Conservation (phyloP, 64 coral and sea anemone species). For the Stylophora pistillata region DNA sequence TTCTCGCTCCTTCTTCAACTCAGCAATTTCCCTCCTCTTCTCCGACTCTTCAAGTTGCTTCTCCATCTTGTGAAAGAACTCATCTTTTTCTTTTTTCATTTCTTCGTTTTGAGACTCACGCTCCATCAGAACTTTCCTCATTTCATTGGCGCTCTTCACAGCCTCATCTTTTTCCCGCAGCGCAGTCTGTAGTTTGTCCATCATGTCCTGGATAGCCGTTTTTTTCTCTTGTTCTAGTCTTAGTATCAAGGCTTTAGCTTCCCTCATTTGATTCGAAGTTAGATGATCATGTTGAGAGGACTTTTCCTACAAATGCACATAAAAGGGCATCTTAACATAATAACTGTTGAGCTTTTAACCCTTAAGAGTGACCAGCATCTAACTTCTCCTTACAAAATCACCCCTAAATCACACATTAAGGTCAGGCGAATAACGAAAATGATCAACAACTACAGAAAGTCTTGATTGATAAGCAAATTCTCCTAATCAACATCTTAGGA, state of each 20-base stretch:
- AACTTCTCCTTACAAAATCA: no score
- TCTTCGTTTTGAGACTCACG: constrained; percentile 68
- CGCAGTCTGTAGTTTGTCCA: constrained; percentile 80
- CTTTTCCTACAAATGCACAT: constrained; percentile 38
- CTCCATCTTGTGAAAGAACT: constrained; percentile 97
- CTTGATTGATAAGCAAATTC: no score
- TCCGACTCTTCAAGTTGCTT: constrained; percentile 96
- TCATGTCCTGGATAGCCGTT: constrained; percentile 95
- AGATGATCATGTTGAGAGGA: constrained; percentile 52
- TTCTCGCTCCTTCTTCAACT: constrained; percentile 86
- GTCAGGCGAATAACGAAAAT: no score
- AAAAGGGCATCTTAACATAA: no score
- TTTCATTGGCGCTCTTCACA: constrained; percentile 42
- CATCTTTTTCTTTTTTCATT: constrained; percentile 91
- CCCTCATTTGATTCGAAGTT: constrained; percentile 73
- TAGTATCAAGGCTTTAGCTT: constrained; percentile 87
- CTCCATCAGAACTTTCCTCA: constrained; percentile 60
- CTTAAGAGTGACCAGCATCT: no score
- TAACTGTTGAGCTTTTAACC: no score
- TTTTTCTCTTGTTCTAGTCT: constrained; percentile 93
- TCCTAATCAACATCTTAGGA: no score
- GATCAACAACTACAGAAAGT: no score
- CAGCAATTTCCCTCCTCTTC: constrained; percentile 70
- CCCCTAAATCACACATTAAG: no score
- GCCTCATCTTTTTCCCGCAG: constrained; percentile 85